Percentiles rank a stretch among this genome's conserved stretches.
These are phyloP conservation scores for Strigops habroptila DNA, from an alignment of 2,113 vertebrate genomes.

Conservation along the genomic window DNA sequence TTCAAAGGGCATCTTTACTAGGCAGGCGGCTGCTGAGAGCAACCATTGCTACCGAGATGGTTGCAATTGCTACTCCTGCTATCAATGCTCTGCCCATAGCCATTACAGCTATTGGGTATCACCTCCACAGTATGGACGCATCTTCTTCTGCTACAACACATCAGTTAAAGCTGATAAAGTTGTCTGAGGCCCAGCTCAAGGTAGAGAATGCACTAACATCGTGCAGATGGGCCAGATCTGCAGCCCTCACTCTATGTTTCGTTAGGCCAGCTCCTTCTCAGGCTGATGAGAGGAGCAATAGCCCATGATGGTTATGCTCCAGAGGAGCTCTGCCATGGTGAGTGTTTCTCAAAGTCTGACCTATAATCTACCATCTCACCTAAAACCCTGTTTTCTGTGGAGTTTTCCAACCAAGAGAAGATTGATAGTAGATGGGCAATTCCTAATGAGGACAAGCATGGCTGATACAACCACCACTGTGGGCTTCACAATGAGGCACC, in stretches of 20 bases:
- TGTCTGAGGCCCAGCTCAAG: neutral
- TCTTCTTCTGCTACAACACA: neutral
- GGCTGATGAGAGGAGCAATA: neutral
- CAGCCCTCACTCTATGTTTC: neutral
- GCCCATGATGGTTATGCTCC: neutral
- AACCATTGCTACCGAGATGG: too few species aligned
- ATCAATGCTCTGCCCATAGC: neutral
- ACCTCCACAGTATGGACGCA: accelerated
- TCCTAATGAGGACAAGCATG: neutral
- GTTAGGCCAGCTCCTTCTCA: neutral
- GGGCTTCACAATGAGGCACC: neutral
- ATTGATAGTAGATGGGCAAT: neutral
- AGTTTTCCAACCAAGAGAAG: neutral
- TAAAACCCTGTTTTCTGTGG: neutral
- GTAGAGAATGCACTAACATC: neutral
- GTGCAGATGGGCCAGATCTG: neutral
- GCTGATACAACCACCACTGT: too few species aligned
- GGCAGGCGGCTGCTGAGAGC: neutral
- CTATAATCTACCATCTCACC: neutral
- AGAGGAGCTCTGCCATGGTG: neutral
- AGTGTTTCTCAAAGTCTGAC: neutral
- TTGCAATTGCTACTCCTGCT: neutral
- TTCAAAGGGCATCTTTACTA: neutral
- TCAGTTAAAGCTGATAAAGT: neutral
- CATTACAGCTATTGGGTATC: neutral